Evolutionary conservation across 2,113 vertebrate genomes (phyloP), one percentile per base, ranked within the genome.

Genomic region (Cyanistes caeruleus): DNA sequence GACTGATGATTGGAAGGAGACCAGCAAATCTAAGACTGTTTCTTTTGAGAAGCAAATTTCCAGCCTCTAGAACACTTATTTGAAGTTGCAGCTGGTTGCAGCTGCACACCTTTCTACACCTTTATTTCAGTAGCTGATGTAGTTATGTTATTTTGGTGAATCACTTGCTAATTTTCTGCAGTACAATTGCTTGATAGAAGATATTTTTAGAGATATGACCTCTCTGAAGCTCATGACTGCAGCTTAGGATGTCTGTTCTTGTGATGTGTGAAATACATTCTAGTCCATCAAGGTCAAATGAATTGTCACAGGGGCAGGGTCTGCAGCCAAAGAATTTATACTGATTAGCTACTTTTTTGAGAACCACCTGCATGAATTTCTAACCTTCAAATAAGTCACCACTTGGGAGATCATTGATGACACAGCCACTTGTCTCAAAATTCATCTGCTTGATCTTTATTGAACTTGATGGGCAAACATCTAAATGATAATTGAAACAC

Each of bases 391-490:
- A 89, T 97, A 96, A 97, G 58, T 64, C 44, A 39, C 65, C 96
- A 90, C 95, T 94, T 85, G 93, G 94, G 96, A 97, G 56, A 97
- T 93, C 69, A 86, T 5, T 95, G 95, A 96, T 91, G 92, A 67
- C 95, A 93, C 15, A 94, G 56, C 35, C 89, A 86, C 95, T 98
- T 97, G 93, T 94, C 89, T 96, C 90, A 95, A 96, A 97, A 98
- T 95, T 96, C 94, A 96, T 81, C 84, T 7, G 10, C 79, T 95
- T 97, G 95, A 97, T 97, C 94, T 95, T 97, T 92, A 96, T 90
- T 97, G 97, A 97, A 97, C 72, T 97, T 91, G 93, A 98, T 97
- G 87, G 95, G 82, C 85, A 97, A 98, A 97, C 60, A 97, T 97
- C 97, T 96, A 97, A 96, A 97, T 96, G 39, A 94, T 98, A 97